Evolutionary conservation across 2,888 invertebrate species (phyloP).

Genomic region (Callimorpha dominula): DNA sequence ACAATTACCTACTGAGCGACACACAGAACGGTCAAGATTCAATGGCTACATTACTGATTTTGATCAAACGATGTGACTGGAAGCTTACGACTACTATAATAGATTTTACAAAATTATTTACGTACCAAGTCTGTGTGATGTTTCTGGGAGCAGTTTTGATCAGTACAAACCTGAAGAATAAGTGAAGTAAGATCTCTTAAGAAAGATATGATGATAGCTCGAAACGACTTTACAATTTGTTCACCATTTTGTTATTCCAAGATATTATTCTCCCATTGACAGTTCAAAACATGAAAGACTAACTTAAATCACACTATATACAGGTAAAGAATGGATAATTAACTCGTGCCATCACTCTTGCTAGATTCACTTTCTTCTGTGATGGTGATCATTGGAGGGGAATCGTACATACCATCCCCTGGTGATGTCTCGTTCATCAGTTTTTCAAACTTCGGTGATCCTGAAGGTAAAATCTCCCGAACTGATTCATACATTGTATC

Average conservation of each 20-base stretch:
- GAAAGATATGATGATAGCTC: background rate
- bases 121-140: constrained; percentile 8
- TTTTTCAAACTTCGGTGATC: constrained; percentile 87
- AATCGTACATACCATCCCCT: constrained; percentile 66
- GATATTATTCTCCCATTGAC: constrained; percentile 16
- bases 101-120: constrained; percentile 47
- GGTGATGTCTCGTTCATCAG: constrained; percentile 85
- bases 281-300: constrained; percentile 18
- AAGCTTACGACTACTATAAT: constrained; percentile 51
- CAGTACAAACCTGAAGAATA: background rate
- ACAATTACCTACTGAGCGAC: constrained; percentile 53
- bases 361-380: constrained; percentile 81
- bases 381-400: constrained; percentile 82
- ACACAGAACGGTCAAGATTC: constrained; percentile 41
- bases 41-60: constrained; percentile 29
- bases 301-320: constrained; percentile 56
- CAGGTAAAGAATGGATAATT: constrained; percentile 62
- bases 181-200: background rate
- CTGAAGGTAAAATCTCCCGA: constrained; percentile 83
- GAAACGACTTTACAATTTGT: background rate
- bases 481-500: constrained; percentile 86
- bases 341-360: constrained; percentile 78
- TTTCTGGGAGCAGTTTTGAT: background rate
- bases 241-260: background rate
- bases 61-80: constrained; percentile 43